Evolutionary conservation across 2,888 invertebrate genomes (phyloP).

Genomic region (Drosophila peninsularis): DNA sequence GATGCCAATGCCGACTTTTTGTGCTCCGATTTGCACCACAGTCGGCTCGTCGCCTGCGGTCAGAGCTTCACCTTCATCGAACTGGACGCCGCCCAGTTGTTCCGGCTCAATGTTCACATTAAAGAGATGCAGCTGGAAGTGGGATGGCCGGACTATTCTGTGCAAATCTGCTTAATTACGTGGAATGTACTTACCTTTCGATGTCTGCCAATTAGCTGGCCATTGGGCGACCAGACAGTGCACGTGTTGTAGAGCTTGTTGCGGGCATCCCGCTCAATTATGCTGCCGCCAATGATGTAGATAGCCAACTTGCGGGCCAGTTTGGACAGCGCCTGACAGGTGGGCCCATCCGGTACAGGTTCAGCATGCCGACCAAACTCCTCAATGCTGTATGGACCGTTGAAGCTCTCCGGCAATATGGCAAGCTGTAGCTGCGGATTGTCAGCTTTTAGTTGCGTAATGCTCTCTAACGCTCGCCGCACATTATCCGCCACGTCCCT

Average conservation of each 20-base stretch:
- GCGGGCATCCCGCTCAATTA: conserved; percentile 90
- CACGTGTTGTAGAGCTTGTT: conserved; percentile 93
- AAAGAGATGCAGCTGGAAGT: conserved; percentile 93
- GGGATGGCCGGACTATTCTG: not conserved
- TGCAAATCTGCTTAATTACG: conserved; percentile 39
- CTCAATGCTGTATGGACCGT: conserved; percentile 94
- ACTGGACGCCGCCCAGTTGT: conserved; percentile 93
- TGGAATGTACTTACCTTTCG: conserved; percentile 88
- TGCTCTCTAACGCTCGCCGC: conserved; percentile 64
- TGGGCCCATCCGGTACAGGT: conserved; percentile 92
- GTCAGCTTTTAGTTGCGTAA: conserved; percentile 68
- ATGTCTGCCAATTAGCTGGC: conserved; percentile 91
- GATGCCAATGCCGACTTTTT: conserved; percentile 95
- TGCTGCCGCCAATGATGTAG: conserved; percentile 94
- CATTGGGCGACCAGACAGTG: conserved; percentile 92
- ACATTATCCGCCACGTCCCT: conserved; percentile 69
- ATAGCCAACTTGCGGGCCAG: conserved; percentile 91
- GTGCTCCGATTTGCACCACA: conserved; percentile 89
- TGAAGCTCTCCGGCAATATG: conserved; percentile 95
- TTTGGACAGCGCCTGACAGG: conserved; percentile 88
- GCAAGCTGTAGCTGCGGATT: conserved; percentile 85
- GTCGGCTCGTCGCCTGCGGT: conserved; percentile 91
- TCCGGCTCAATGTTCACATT: conserved; percentile 90
- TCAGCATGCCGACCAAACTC: conserved; percentile 95
- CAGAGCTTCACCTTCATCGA: conserved; percentile 94